Conservation (phyloP, 2,888 invertebrate species). For the Cheilosia variabilis region DNA sequence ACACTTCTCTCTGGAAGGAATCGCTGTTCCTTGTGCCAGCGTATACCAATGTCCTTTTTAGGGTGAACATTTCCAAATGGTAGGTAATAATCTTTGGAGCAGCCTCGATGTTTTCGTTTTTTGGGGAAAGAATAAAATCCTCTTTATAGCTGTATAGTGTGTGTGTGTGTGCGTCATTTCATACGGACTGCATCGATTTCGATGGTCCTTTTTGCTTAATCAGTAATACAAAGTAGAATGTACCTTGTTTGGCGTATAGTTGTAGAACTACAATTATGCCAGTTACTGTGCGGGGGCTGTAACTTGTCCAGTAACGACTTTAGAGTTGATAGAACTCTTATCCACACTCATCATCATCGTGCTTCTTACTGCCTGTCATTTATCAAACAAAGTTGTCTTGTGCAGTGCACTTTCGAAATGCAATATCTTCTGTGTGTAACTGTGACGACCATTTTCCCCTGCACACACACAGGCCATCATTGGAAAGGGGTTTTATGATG, state of each 20-base stretch:
- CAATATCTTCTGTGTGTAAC: background rate
- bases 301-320: too few relatives aligned
- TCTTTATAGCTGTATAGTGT: background rate
- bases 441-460: background rate
- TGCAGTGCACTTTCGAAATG: background rate
- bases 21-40: background rate
- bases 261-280: too few relatives aligned
- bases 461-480: too few relatives aligned
- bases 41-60: background rate
- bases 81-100: background rate
- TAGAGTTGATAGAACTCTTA: background rate
- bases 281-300: too few relatives aligned
- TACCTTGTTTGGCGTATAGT: too few relatives aligned
- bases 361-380: background rate
- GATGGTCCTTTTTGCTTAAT: too few relatives aligned
- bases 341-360: background rate
- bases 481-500: background rate
- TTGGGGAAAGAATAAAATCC: background rate
- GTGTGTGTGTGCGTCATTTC: background rate
- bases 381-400: background rate
- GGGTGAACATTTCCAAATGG: background rate
- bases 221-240: too few relatives aligned
- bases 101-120: background rate
- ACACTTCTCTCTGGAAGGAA: background rate
- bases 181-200: background rate